Base-by-base conservation (phyloP, 2,888 invertebrate genomes). In the Cataglyphis albicans region DNA sequence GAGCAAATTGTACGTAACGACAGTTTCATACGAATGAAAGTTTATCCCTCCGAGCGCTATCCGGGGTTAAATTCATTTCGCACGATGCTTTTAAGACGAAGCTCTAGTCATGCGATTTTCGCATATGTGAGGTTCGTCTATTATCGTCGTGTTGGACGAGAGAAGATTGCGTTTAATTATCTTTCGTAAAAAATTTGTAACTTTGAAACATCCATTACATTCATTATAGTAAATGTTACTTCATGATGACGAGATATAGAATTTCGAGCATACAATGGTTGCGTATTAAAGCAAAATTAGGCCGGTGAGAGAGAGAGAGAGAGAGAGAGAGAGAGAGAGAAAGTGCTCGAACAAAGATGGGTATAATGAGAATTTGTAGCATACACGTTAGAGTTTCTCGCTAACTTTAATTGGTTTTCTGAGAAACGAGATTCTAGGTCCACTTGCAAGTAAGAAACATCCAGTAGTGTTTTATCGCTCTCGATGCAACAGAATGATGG, bases 341-440 rank as follows among this genome's bases (percentile, higher is more conserved):
- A 6, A 67, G 25, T 5, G 44, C 44, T 61, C 57, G 41, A 61
- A 41, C 68, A 44, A 70, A 70, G 61, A 63, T 41, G 52, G 32
- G 55, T 61, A 68, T 68, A 82, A 78, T 67, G 61, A 48, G 68
- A 82, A 82, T n/a, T 82, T 67, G 29, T 63, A 64, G 38, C 41
- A 59, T 59, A 38, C 57, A 81, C 25, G 63, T 38, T 80, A 57
- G 70, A 72, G 65, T 83, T 81, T 59, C 80, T 67, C 80, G 64
- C 81, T 59, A 83, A 83, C 80, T 70, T 83, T 83, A 83, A 83
- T 83, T 83, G 83, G 65, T 81, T 83, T 72, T 72, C 68, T 78
- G 72, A 78, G 72, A 18, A 59, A 59, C 32, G 72, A 59, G 78
- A 59, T 78, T 72, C 57, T 59, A 72, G 59, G 72, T 72, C 35